These are phyloP conservation scores for Bugula neritina DNA, from an alignment of 2,888 invertebrate genomes.

Conservation along the genomic window DNA sequence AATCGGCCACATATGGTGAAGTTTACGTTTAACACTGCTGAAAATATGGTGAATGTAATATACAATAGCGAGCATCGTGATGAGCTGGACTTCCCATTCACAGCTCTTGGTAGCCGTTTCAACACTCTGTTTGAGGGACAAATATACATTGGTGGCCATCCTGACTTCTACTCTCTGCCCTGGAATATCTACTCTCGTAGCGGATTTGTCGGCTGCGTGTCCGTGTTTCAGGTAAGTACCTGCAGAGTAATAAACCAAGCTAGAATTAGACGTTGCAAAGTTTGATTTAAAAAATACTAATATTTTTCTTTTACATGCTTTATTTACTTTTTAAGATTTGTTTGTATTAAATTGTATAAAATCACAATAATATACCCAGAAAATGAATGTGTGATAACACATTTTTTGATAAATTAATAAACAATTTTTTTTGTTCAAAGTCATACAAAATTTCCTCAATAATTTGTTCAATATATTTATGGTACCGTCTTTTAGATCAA, in stretches of 20 bases:
- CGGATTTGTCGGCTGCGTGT: constrained; percentile 46
- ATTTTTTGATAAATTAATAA: too few relatives aligned
- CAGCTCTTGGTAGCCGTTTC: too few relatives aligned
- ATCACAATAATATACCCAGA: neutral
- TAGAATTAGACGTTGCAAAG: too few relatives aligned
- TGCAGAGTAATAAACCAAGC: neutral
- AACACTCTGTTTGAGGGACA: constrained; percentile 6
- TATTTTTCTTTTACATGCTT: too few relatives aligned
- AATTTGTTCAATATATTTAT: too few relatives aligned
- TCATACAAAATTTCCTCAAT: too few relatives aligned
- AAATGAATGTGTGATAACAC: too few relatives aligned
- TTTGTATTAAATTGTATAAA: neutral
- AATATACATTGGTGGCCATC: constrained; percentile 8
- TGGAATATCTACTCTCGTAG: constrained; percentile 46
- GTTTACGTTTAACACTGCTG: constrained; percentile 11
- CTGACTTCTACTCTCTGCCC: constrained; percentile 35
- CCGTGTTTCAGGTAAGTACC: constrained; percentile 39
- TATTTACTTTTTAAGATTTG: neutral
- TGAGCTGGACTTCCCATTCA: neutral
- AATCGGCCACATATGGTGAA: neutral
- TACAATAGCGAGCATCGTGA: neutral
- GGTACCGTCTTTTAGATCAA: constrained; percentile 18
- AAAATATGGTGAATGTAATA: neutral
- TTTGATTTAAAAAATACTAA: too few relatives aligned
- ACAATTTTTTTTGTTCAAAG: too few relatives aligned